Evolutionary conservation across 2,113 vertebrate species (phyloP).

Genomic region (Ranitomeya variabilis): DNA sequence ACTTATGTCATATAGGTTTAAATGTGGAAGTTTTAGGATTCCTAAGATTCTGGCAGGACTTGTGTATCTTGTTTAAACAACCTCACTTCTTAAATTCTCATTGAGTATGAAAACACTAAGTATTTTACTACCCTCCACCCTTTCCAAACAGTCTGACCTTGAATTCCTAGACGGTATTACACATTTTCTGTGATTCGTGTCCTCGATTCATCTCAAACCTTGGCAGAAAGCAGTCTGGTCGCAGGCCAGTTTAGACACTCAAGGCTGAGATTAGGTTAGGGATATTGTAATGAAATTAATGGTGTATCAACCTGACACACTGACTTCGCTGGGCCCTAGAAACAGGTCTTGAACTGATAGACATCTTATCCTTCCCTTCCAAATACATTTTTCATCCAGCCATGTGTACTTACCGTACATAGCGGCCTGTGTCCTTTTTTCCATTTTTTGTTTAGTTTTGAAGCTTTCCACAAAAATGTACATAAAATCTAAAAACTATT

Average conservation of each 20-base stretch:
- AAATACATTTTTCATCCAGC: not conserved
- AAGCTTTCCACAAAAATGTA: too few relatives aligned
- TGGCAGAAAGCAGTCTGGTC: slow-evolving; percentile 58
- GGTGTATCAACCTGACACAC: slow-evolving; percentile 12
- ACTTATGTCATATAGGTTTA: not conserved
- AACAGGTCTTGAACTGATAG: not conserved
- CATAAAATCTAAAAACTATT: too few relatives aligned
- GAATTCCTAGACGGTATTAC: slow-evolving; percentile 59
- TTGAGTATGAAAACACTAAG: slow-evolving; percentile 9
- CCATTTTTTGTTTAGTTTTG: too few relatives aligned
- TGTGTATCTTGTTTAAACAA: slow-evolving; percentile 35
- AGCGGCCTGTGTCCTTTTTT: too few relatives aligned
- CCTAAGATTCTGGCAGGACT: slow-evolving; percentile 1
- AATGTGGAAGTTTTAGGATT: slow-evolving; percentile 3
- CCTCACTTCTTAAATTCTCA: slow-evolving; percentile 6
- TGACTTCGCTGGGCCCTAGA: not conserved
- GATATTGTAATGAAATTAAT: slow-evolving; percentile 34
- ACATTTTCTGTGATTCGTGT: slow-evolving; percentile 59
- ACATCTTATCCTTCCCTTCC: not conserved
- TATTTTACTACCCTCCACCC: slow-evolving; percentile 54
- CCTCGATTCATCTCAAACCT: slow-evolving; percentile 59
- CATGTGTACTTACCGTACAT: not conserved
- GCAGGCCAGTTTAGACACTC: slow-evolving; percentile 59
- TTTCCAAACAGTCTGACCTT: slow-evolving; percentile 54
- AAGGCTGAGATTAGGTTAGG: slow-evolving; percentile 62